These are phyloP conservation scores for Anastrepha ludens DNA, from an alignment of 1,140 invertebrate species.

Conservation along the genomic window DNA sequence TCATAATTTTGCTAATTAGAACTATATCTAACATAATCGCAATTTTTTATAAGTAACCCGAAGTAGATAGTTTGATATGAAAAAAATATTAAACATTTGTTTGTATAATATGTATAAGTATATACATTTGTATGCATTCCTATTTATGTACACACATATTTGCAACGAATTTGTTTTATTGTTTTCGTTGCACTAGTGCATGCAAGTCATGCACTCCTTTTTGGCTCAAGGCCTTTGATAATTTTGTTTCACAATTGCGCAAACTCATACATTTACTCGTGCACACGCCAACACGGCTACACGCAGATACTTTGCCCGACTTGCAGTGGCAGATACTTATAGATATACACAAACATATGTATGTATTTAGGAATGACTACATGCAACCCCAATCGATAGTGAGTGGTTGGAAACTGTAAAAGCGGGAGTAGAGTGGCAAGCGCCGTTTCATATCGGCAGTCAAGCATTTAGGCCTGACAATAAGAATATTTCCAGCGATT, in stretches of 20 bases:
- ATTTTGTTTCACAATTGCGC: conserved; percentile 42
- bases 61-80: too few relatives aligned
- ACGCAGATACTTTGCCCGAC: neutral
- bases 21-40: too few relatives aligned
- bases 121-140: neutral
- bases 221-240: conserved; percentile 50
- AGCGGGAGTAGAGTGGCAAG: neutral
- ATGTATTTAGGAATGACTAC: neutral
- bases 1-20: too few relatives aligned
- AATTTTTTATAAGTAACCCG: too few relatives aligned
- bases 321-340: conserved; percentile 26
- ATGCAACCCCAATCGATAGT: neutral
- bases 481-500: neutral
- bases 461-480: conserved; percentile 25
- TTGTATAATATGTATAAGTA: neutral
- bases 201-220: conserved; percentile 33
- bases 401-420: neutral
- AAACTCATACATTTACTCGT: neutral
- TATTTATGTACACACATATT: neutral
- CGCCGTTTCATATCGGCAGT: conserved; percentile 14
- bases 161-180: neutral
- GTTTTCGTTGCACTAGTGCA: neutral
- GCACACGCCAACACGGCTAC: neutral
- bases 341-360: neutral
- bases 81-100: too few relatives aligned